Evolutionary conservation across 2,888 invertebrate species (phyloP).

Genomic region (Tanytarsus gracilentus): DNA sequence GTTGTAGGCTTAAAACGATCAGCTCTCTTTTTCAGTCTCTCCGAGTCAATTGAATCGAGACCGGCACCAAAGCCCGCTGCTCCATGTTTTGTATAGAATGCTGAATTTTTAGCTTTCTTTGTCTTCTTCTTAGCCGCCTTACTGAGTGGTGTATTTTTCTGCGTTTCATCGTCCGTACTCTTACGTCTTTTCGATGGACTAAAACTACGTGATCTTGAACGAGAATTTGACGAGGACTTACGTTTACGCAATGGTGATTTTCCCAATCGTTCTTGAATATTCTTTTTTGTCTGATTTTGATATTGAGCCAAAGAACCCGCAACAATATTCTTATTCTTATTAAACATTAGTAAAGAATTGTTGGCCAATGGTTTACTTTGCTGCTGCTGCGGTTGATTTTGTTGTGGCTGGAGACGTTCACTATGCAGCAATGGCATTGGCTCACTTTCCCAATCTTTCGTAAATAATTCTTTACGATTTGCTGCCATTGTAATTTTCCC

Average conservation of each 20-base stretch:
- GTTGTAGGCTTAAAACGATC: constrained; percentile 57
- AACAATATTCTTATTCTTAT: constrained; percentile 35
- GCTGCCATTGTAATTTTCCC: constrained; percentile 88
- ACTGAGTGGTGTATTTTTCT: constrained; percentile 30
- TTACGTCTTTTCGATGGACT: constrained; percentile 26
- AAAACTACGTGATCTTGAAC: constrained; percentile 34
- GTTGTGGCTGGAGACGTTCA: constrained; percentile 48
- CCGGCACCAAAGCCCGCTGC: constrained; percentile 52
- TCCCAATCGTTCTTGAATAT: constrained; percentile 51
- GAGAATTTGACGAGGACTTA: constrained; percentile 37
- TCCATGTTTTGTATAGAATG: constrained; percentile 59
- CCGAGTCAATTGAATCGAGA: constrained; percentile 59
- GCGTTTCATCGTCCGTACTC: constrained; percentile 31
- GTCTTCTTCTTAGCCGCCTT: constrained; percentile 41
- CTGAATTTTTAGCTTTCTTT: constrained; percentile 45
- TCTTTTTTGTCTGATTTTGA: constrained; percentile 38
- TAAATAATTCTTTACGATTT: constrained; percentile 75
- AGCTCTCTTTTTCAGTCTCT: constrained; percentile 77
- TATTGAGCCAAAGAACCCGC: constrained; percentile 50
- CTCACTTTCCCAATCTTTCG: constrained; percentile 90
- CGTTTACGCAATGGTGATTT: constrained; percentile 42
- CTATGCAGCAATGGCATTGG: constrained; percentile 82
- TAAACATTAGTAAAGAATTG: constrained; percentile 16
- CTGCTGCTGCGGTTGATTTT: constrained; percentile 33
- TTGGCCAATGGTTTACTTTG: constrained; percentile 33